Base-by-base conservation (phyloP, 2,888 invertebrate genomes). In the Autographa gamma region DNA sequence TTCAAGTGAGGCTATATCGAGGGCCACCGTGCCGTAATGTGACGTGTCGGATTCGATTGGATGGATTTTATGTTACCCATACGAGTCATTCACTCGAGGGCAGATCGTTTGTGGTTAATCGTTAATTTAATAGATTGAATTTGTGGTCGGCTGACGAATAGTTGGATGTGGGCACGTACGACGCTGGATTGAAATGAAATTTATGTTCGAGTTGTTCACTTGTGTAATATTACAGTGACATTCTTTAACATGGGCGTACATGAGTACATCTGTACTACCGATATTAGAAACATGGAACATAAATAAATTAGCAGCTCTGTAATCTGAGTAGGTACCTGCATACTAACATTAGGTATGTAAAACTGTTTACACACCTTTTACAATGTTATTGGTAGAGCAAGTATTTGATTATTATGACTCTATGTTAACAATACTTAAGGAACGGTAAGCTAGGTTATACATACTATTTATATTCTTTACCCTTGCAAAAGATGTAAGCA, bases 41-140 rank as follows among this genome's bases (percentile, higher is more conserved):
- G 91, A 93, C 91, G 92, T 92, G 93, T 92, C 91, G 90, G 90
- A 91, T 92, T 90, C 93, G 90, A 94, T 93, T 91, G 91, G 91
- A 90, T 89, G 90, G 92, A 91, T 94, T 94, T 94, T 93, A 94
- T 93, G 92, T 91, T 88, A 81, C 86, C 90, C 88, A 85, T 87
- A 87, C 90, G 88, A 90, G 86, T 87, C 88, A 86, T 88, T 87
- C 84, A 82, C 79, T 89, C 89, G 87, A 84, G 84, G 87, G 88
- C 84, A 76, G 79, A 83, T 88, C 85, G 88, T 90, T 92, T 91
- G 92, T 82, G 91, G 91, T 89, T 88, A 89, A 89, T 89, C 88
- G 89, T 90, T 92, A 91, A 93, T 92, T 92, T 91, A 90, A 91
- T 91, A 90, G 87, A 90, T 89, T 87, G 86, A 87, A 89, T 90